These are phyloP conservation scores for Orgyia antiqua DNA, from an alignment of 2,888 invertebrate species.

Conservation along the genomic window DNA sequence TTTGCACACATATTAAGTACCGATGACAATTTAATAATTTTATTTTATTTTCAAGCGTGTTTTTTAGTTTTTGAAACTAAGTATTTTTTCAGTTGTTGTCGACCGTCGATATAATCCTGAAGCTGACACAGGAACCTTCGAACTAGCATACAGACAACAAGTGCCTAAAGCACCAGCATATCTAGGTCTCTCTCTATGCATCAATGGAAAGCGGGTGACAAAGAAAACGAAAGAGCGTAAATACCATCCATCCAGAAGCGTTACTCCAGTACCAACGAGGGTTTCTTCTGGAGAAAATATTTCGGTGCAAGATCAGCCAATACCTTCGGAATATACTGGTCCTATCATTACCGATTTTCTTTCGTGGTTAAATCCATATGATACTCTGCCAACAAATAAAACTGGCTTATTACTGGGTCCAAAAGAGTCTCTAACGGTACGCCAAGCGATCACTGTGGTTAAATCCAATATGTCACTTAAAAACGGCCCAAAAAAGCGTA, in stretches of 20 bases:
- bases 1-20: too few species aligned
- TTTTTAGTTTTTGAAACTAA: too few species aligned
- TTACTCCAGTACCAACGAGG: conserved; percentile 38
- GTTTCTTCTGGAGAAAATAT: conserved; percentile 44
- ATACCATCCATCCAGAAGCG: conserved; percentile 50
- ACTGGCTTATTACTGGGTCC: conserved; percentile 53
- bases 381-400: conserved; percentile 53
- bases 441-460: conserved; percentile 66
- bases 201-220: conserved; percentile 81
- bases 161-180: conserved; percentile 89
- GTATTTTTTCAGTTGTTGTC: conserved; percentile 84
- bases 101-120: conserved; percentile 84
- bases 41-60: too few species aligned
- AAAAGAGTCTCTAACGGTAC: conserved; percentile 65
- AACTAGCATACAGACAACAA: conserved; percentile 86
- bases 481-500: conserved; percentile 66
- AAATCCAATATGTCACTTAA: conserved; percentile 61
- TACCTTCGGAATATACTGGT: conserved; percentile 76
- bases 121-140: conserved; percentile 89
- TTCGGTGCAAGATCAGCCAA: conserved; percentile 39
- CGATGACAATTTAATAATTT: too few species aligned
- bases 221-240: conserved; percentile 63
- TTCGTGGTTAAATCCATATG: conserved; percentile 80
- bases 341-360: conserved; percentile 84
- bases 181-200: conserved; percentile 83